phyloP scores from a whole-genome alignment of 2,888 invertebrate genomes.

The Gastrophysa polygoni region DNA sequence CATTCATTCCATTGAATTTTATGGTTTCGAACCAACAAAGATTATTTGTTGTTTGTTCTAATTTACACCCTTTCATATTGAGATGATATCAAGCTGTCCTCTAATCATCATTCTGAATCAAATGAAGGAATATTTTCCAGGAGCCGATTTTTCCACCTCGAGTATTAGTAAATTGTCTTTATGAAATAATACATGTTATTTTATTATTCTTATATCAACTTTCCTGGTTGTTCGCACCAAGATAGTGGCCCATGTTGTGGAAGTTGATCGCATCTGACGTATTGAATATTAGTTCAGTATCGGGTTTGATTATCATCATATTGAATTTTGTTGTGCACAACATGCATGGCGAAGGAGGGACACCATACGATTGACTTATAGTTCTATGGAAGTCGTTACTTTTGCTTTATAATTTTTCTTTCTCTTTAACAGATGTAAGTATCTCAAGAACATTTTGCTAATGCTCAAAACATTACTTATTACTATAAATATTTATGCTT shows the following conservation, averaged over 20 bases:
- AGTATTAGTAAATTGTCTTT: not conserved
- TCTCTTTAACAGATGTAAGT: not conserved
- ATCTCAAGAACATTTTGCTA: not conserved
- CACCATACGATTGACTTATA: constrained; percentile 35
- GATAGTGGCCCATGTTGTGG: no score
- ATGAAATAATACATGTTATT: not conserved
- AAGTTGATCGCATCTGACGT: no score
- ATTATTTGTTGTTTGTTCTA: no score
- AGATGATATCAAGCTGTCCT: no score
- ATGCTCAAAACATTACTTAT: no score
- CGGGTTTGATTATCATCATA: constrained; percentile 21
- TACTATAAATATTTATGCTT: no score
- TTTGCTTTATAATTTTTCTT: not conserved
- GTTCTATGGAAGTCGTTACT: not conserved
- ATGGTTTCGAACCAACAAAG: no score
- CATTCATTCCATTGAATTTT: no score
- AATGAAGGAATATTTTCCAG: no score
- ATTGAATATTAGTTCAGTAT: no score
- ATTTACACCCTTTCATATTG: no score
- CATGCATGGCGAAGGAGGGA: constrained; percentile 36
- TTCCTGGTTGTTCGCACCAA: not conserved
- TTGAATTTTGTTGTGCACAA: constrained; percentile 28
- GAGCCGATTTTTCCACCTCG: constrained; percentile 7
- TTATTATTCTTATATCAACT: not conserved
- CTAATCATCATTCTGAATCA: not conserved